Percentiles rank a stretch among this genome's conserved stretches.
Evolutionary conservation across 1,140 invertebrate genomes (phyloP).

Genomic region (Drosophila bocqueti): DNA sequence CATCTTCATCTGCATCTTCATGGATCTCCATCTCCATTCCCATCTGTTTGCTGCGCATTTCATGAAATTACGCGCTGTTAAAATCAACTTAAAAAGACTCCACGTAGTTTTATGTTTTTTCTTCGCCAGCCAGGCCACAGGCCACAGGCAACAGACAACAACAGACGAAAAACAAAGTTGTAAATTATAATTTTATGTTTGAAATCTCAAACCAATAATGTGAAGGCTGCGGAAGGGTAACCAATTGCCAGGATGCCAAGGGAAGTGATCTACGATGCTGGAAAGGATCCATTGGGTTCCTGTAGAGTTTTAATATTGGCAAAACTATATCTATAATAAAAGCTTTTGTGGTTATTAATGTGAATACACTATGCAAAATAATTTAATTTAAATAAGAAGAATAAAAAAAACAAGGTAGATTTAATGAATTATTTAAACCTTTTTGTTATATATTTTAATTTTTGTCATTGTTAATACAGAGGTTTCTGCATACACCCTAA

Average conservation of each 20-base stretch:
- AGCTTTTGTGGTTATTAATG: constrained; percentile 5
- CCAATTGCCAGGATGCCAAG: constrained; percentile 33
- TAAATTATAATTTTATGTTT: constrained; percentile 83
- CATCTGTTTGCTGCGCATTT: constrained; percentile 60
- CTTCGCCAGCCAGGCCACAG: constrained; percentile 25
- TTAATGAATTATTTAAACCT: neutral
- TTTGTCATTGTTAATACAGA: neutral
- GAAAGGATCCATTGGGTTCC: neutral
- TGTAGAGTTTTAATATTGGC: constrained; percentile 24
- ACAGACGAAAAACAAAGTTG: constrained; percentile 70
- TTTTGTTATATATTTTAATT: neutral
- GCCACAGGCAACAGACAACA: constrained; percentile 5
- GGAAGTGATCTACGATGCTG: constrained; percentile 23
- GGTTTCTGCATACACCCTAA: accelerated
- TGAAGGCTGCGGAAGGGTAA: constrained; percentile 30
- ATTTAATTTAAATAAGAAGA: neutral
- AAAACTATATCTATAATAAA: constrained; percentile 25
- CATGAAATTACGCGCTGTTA: constrained; percentile 73
- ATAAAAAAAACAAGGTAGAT: neutral
- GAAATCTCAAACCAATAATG: constrained; percentile 73
- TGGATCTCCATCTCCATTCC: constrained; percentile 30
- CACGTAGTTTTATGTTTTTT: constrained; percentile 75
- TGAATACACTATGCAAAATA: neutral
- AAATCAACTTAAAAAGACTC: constrained; percentile 78
- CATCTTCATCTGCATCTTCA: constrained; percentile 28